Base-by-base conservation (phyloP, 2,888 invertebrate genomes). In the Nemotelus pantherinus region DNA sequence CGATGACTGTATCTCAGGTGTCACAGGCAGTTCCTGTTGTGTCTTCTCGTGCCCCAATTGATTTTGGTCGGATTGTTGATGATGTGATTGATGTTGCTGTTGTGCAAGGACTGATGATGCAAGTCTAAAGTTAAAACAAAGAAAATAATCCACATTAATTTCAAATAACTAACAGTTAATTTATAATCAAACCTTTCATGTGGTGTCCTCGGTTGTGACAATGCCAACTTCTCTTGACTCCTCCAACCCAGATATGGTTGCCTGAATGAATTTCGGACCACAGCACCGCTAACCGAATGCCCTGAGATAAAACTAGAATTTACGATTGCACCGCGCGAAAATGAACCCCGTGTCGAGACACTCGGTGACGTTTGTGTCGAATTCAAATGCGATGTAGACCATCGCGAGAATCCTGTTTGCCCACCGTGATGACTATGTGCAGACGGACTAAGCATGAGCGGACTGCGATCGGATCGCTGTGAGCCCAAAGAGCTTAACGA, bases 201-300 rank as follows among this genome's bases (percentile, higher is more conserved):
- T 64, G 96, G 95, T 78, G 96, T 95, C 83, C 95, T 90, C 2
- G 94, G 94, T 82, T 90, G 90, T 81, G 93, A 90, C 75, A 96
- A 89, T 81, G 93, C 91, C 75, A 96, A 89, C 80, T 95, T 91
- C 87, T 96, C 96, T 86, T 95, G 95, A 85, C 92, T 92, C 82
- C 96, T 90, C 96, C 96, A 96, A 72, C 96, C 96, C 80, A 96
- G 90, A 88, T 96, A 96, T 0, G 96, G 96, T 85, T 95, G 94
- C 57, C 95, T 91, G 82, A 94, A 93, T 85, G 94, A 95, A 80
- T 84, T 86, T 72, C 88, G 83, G 68, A 86, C 82, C 4, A 55
- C n/a, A 3, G 92, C 91, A 5, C 92, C 92, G 83, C 90, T 89
- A 80, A 92, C 89, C 55, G 93, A 92, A 81, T 92, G 92, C 76